Percentiles rank a stretch among this genome's conserved stretches.
phyloP scores from a whole-genome alignment of 2,113 vertebrate species.

The Eulemur macaco region DNA sequence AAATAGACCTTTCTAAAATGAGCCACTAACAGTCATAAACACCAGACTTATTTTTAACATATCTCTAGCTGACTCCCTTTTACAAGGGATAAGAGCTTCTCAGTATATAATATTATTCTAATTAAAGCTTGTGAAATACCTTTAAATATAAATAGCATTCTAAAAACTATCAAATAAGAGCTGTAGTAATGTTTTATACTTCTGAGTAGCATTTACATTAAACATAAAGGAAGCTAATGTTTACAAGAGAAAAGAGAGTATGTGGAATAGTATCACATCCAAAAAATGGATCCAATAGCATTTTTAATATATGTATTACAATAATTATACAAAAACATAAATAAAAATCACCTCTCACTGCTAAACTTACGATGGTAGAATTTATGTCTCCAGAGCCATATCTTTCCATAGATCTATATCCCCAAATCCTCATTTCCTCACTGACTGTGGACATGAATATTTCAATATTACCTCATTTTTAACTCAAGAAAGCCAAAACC shows the following conservation, averaged over 20 bases:
- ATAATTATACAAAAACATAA: neutral
- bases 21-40: neutral
- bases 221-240: neutral
- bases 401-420: neutral
- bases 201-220: neutral
- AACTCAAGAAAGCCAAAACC: neutral
- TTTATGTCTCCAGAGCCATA: neutral
- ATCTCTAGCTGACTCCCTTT: neutral
- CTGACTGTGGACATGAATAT: neutral
- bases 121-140: neutral
- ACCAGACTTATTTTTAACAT: neutral
- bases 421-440: neutral
- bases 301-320: neutral
- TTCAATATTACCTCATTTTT: neutral
- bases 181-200: neutral
- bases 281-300: neutral
- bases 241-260: neutral
- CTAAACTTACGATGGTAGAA: neutral
- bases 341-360: neutral
- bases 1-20: neutral
- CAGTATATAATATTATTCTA: neutral
- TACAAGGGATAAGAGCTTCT: neutral
- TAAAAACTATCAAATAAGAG: neutral
- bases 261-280: neutral
- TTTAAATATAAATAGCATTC: neutral